phyloP scores from a whole-genome alignment of 2,113 vertebrate species.

The Taxidea taxus region DNA sequence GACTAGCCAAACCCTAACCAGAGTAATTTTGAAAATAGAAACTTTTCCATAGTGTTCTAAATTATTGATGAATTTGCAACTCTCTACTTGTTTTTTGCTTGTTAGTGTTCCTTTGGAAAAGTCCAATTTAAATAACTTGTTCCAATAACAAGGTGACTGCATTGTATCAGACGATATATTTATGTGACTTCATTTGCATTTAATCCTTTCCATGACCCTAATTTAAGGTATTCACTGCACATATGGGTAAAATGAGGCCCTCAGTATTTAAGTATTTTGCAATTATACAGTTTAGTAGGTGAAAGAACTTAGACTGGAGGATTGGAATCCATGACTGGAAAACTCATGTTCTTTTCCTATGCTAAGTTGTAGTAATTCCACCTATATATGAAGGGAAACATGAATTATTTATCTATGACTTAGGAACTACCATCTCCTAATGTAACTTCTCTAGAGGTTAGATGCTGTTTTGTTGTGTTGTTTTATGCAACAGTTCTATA shows the following conservation, averaged over 20 bases:
- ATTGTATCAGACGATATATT: neutral
- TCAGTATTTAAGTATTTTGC: neutral
- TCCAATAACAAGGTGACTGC: neutral
- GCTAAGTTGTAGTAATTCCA: neutral
- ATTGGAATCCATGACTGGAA: neutral
- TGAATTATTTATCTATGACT: neutral
- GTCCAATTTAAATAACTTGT: neutral
- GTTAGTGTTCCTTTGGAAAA: neutral
- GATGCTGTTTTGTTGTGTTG: neutral
- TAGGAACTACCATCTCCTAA: neutral
- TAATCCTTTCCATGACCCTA: neutral
- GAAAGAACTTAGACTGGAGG: neutral
- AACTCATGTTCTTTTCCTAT: neutral
- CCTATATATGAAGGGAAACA: neutral
- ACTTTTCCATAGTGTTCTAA: neutral
- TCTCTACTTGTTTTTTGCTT: neutral
- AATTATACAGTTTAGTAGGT: neutral
- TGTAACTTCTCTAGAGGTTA: neutral
- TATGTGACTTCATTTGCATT: neutral
- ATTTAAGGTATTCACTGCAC: neutral
- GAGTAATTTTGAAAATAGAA: constrained; percentile 6
- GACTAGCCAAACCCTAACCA: neutral
- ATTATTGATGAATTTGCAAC: neutral
- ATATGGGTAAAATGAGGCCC: neutral
- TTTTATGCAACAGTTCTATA: neutral